Evolutionary conservation across 1,140 invertebrate genomes (phyloP).

Genomic region (Dysdera silvatica): DNA sequence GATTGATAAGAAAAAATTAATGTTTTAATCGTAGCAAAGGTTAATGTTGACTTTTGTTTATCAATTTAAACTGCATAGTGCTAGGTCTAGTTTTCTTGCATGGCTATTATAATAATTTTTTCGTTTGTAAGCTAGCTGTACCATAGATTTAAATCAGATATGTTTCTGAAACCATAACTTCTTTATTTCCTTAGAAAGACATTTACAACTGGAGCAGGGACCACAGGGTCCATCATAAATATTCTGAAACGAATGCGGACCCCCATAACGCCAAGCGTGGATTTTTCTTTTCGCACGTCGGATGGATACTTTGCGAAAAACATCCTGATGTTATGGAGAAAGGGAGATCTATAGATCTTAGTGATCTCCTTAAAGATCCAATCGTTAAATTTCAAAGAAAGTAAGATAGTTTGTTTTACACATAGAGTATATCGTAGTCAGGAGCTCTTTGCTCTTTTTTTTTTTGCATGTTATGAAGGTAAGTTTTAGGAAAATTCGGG

Average conservation of each 20-base stretch:
- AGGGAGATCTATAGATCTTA: slow-evolving; percentile 75
- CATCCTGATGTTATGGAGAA: slow-evolving; percentile 82
- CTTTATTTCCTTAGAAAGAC: slow-evolving; percentile 62
- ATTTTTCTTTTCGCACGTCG: slow-evolving; percentile 93
- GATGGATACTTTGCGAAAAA: slow-evolving; percentile 83
- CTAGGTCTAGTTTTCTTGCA: too few relatives aligned
- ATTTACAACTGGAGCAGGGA: slow-evolving; percentile 88
- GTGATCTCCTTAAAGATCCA: slow-evolving; percentile 76
- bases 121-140: too few relatives aligned
- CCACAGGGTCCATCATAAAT: slow-evolving; percentile 95
- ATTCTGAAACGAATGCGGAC: slow-evolving; percentile 90
- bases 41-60: too few relatives aligned
- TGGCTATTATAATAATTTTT: too few relatives aligned
- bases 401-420: too few relatives aligned
- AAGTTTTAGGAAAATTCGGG: not conserved
- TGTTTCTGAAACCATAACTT: too few relatives aligned
- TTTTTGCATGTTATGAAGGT: not conserved
- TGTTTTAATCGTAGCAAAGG: too few relatives aligned
- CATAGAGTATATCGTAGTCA: not conserved
- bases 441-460: slow-evolving; percentile 1
- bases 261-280: slow-evolving; percentile 89
- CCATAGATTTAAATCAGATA: too few relatives aligned
- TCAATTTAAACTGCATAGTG: too few relatives aligned
- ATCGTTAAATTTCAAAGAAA: slow-evolving; percentile 78
- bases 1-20: too few relatives aligned